Conservation (phyloP, 2,888 invertebrate species). For the Capitulum mitella region DNA sequence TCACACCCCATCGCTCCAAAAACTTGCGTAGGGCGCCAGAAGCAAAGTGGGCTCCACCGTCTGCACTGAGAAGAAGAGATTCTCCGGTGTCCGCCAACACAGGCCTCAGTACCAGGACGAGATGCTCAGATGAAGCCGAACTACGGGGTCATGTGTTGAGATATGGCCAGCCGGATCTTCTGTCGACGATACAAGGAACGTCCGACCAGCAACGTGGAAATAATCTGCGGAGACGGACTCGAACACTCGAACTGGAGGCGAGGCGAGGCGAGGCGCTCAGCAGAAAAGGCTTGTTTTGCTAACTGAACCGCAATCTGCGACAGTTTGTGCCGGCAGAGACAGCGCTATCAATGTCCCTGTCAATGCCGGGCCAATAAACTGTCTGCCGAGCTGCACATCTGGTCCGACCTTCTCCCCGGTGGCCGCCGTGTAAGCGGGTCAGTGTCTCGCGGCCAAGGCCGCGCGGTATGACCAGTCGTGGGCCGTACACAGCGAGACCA, state of each 20-base stretch:
- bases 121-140: slow-evolving; percentile 18
- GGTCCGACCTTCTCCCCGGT: slow-evolving; percentile 33
- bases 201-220: too few relatives aligned
- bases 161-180: slow-evolving; percentile 26
- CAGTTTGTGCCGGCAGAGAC: neutral
- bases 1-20: slow-evolving; percentile 22
- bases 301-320: neutral
- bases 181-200: slow-evolving; percentile 25
- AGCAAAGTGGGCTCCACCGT: slow-evolving; percentile 16
- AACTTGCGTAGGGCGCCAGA: neutral
- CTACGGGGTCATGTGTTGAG: neutral
- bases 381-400: slow-evolving; percentile 30
- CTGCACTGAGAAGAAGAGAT: neutral
- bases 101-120: neutral
- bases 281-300: slow-evolving; percentile 12
- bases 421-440: slow-evolving; percentile 31
- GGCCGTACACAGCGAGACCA: slow-evolving; percentile 32
- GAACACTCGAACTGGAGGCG: slow-evolving; percentile 19
- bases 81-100: slow-evolving; percentile 21
- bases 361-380: slow-evolving; percentile 34
- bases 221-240: neutral
- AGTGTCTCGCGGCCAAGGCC: slow-evolving; percentile 27
- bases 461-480: slow-evolving; percentile 32
- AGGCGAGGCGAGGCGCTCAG: slow-evolving; percentile 6
- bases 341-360: slow-evolving; percentile 30